Percentiles rank a stretch among this genome's conserved stretches.
Evolutionary conservation across 1,140 invertebrate species (phyloP).

Genomic region (Periplaneta americana): DNA sequence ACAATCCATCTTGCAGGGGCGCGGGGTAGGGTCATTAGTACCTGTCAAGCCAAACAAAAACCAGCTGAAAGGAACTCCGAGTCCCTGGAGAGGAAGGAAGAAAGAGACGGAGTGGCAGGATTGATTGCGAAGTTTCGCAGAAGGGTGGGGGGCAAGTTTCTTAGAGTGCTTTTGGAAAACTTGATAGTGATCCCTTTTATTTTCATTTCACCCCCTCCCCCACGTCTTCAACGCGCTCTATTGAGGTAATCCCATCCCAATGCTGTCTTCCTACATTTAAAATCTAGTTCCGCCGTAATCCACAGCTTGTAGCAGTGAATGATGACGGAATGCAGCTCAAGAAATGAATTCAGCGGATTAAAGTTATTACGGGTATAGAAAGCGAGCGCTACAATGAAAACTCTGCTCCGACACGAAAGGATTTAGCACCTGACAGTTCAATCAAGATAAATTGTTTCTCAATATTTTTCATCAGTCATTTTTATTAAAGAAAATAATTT

Average conservation of each 20-base stretch:
- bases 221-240: neutral
- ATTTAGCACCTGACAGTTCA: too few species aligned
- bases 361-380: neutral
- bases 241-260: neutral
- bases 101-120: neutral
- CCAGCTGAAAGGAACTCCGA: neutral
- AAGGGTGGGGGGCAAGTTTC: neutral
- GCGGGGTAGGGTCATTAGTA: neutral
- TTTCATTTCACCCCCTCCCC: neutral
- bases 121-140: neutral
- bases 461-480: too few species aligned
- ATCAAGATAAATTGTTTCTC: too few species aligned
- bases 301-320: neutral
- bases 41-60: slow-evolving; percentile 7
- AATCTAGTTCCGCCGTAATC: neutral
- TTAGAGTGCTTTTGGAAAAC: neutral
- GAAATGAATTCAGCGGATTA: too few species aligned
- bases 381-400: neutral
- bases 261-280: neutral
- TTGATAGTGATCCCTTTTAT: neutral
- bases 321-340: neutral
- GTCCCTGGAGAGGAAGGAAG: neutral
- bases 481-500: too few species aligned
- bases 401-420: neutral
- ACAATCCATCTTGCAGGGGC: neutral